Percentiles rank a stretch among this genome's conserved stretches.
phyloP scores from a whole-genome alignment of 1,140 invertebrate species.

The Drosophila pandora region DNA sequence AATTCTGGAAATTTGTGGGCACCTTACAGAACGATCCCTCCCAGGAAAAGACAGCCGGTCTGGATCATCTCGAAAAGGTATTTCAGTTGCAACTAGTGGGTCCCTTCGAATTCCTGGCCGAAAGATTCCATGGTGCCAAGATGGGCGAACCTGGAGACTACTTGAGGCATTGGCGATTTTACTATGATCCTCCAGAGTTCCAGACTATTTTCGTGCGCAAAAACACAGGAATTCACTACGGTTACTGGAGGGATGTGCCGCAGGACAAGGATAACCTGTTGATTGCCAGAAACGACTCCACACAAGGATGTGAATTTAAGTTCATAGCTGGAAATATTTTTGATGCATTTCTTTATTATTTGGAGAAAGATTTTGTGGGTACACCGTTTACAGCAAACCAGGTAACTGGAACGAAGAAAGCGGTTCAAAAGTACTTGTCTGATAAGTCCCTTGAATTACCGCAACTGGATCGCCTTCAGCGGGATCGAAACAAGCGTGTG shows the following conservation, averaged over 20 bases:
- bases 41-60: slow-evolving; percentile 84
- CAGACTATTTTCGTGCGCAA: slow-evolving; percentile 89
- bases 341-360: slow-evolving; percentile 88
- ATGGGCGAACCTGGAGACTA: slow-evolving; percentile 86
- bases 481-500: slow-evolving; percentile 87
- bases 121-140: slow-evolving; percentile 86
- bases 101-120: slow-evolving; percentile 92
- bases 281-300: slow-evolving; percentile 90
- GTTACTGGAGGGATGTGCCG: slow-evolving; percentile 95
- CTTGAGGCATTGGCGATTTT: slow-evolving; percentile 94
- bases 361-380: slow-evolving; percentile 87
- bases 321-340: slow-evolving; percentile 93
- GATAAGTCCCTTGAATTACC: slow-evolving; percentile 85
- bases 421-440: slow-evolving; percentile 88
- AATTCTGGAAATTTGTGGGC: slow-evolving; percentile 92
- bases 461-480: slow-evolving; percentile 80
- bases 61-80: slow-evolving; percentile 87
- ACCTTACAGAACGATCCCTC: slow-evolving; percentile 85
- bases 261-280: slow-evolving; percentile 88
- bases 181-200: slow-evolving; percentile 97
- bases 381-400: slow-evolving; percentile 88
- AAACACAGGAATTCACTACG: slow-evolving; percentile 91
- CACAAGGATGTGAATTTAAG: slow-evolving; percentile 88
- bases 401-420: slow-evolving; percentile 86
- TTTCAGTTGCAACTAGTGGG: slow-evolving; percentile 91